Percentiles rank a stretch among this genome's conserved stretches.
Conservation (phyloP, 2,888 invertebrate species). For the Eutolmus rufibarbis region DNA sequence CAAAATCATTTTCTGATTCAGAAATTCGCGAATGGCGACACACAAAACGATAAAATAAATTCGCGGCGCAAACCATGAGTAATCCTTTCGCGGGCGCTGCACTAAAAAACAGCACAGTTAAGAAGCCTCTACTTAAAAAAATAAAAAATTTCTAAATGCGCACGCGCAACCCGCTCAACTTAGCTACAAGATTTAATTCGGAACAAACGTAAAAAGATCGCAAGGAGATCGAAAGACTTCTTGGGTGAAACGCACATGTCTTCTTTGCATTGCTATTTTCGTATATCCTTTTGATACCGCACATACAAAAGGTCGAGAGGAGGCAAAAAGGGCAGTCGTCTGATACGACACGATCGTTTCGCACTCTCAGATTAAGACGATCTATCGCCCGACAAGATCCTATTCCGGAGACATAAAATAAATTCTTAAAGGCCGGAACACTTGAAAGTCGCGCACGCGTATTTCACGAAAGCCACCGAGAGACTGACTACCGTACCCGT, state of each 20-base stretch:
- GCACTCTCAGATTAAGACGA: neutral
- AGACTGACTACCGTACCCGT: constrained; percentile 24
- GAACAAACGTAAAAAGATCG: constrained; percentile 15
- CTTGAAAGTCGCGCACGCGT: neutral
- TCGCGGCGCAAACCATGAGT: neutral
- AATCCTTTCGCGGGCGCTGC: neutral
- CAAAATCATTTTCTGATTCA: constrained; percentile 5
- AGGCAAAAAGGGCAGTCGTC: neutral
- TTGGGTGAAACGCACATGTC: constrained; percentile 15
- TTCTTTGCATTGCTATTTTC: constrained; percentile 30
- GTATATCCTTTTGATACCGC: constrained; percentile 30
- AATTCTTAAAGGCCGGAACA: neutral
- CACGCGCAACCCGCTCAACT: neutral
- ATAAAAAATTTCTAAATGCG: neutral
- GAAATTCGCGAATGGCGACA: neutral
- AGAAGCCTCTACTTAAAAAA: neutral
- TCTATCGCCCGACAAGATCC: neutral
- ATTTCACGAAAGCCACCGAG: constrained; percentile 34
- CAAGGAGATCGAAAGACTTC: neutral
- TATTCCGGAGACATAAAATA: neutral
- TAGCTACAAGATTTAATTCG: constrained; percentile 25
- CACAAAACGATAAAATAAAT: neutral
- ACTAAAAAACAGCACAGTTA: neutral
- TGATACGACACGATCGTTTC: neutral
- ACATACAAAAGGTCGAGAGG: neutral